A percentile compares a stretch with the other conserved stretches of the same genome.
Conservation (phyloP, 2,113 vertebrate species). For the Zingel zingel region DNA sequence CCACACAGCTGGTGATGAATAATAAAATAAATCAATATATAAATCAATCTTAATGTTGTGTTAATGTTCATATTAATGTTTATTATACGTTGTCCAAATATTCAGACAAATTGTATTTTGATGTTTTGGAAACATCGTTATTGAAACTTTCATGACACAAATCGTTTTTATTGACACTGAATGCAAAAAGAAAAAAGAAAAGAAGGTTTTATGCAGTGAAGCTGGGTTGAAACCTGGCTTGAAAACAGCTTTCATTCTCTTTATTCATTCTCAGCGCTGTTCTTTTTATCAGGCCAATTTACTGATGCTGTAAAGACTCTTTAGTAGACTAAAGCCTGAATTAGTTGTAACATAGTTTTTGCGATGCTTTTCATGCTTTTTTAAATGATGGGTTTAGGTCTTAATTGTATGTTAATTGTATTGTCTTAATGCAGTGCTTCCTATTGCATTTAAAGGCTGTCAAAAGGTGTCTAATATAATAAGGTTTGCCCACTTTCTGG, state of each 20-base stretch:
- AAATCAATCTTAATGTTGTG: no score
- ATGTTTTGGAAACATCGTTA: no score
- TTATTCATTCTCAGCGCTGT: constrained; percentile 8
- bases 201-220: background rate
- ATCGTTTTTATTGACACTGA: background rate
- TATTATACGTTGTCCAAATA: no score
- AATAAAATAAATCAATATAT: no score
- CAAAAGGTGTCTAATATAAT: background rate
- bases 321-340: background rate
- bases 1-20: background rate
- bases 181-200: background rate
- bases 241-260: background rate
- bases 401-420: background rate
- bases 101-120: no score
- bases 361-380: background rate
- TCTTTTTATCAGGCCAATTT: constrained; percentile 2
- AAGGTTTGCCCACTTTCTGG: background rate
- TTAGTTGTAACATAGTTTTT: background rate
- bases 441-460: background rate
- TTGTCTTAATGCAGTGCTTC: background rate
- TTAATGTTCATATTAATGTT: no score
- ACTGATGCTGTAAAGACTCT: background rate
- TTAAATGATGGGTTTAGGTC: background rate
- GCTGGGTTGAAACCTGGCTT: background rate
- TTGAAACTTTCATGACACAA: background rate